Percentiles rank a stretch among this genome's conserved stretches.
Evolutionary conservation across 2,113 vertebrate genomes (phyloP).

Genomic region (Neolamprologus sp.): DNA sequence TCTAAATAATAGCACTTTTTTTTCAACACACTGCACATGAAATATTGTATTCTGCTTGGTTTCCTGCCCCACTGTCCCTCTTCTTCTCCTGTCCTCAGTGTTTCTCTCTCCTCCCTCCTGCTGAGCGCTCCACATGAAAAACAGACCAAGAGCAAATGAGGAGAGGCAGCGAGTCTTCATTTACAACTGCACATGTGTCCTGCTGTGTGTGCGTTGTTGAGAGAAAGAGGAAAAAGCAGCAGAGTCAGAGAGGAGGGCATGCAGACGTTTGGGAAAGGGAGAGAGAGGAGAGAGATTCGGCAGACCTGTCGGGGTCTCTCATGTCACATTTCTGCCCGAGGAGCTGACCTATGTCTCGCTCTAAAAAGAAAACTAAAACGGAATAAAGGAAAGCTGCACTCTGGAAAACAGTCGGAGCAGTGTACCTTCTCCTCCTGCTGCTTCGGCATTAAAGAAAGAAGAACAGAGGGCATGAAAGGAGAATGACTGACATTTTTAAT

Average conservation of each 20-base stretch:
- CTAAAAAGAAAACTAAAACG: slow-evolving; percentile 75
- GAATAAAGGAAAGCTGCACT: not conserved
- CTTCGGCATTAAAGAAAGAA: not conserved
- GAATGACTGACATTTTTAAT: slow-evolving; percentile 9
- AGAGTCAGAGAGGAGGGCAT: not conserved
- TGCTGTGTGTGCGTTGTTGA: not conserved
- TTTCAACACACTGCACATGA: not conserved
- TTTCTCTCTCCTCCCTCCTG: not conserved
- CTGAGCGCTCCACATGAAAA: not conserved
- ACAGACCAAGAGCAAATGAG: not conserved
- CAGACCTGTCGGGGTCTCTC: slow-evolving; percentile 31
- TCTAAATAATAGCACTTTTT: not conserved
- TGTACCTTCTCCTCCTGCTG: slow-evolving; percentile 72
- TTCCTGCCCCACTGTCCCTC: not conserved
- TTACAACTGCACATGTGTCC: not conserved
- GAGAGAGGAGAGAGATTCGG: not conserved
- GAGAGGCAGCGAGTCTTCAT: not conserved
- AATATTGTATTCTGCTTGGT: not conserved
- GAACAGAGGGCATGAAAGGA: slow-evolving; percentile 11
- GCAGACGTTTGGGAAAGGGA: slow-evolving; percentile 5
- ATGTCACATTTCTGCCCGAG: slow-evolving; percentile 34
- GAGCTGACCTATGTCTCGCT: slow-evolving; percentile 32
- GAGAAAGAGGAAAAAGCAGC: not conserved
- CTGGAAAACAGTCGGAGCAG: slow-evolving; percentile 5
- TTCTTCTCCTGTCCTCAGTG: not conserved